Base-by-base conservation (phyloP, 2,797 vertebrate species). In the Myotis findleyi region DNA sequence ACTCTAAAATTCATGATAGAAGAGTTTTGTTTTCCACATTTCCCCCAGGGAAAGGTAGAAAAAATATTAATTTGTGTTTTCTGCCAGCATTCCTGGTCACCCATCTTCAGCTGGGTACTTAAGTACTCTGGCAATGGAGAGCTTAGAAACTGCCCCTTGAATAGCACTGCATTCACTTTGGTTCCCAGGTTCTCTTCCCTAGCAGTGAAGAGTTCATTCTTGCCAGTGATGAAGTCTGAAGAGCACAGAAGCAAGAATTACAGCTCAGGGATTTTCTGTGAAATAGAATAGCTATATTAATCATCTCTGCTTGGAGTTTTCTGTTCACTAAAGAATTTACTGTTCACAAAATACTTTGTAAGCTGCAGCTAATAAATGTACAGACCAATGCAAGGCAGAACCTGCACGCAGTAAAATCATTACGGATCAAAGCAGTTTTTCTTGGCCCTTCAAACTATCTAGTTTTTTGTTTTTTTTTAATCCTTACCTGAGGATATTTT, bases 391-490 rank as follows among this genome's bases (percentile, higher is more conserved):
- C 44, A 11, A 89, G 86, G 85, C 81, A 76, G 71, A 71, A 49
- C 0, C 2, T 33, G 38, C 59, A 49, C 25, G 44, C 0, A 0
- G 44, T 53, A 57, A 87, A 89, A 79, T 51, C 76, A 44, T 77
- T 77, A 36, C 1, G 14, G 47, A 55, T 87, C 69, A 88, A 82
- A 92, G 75, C 23, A 62, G 2, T 76, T 89, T 84, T 73, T 64
- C 73, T 92, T 68, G 88, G 49, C 30, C 69, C 75, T 95, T 97
- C 36, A 16, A 80, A 92, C 81, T 5, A 62, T 14, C 38, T 51
- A 66, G 30, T 49, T 95, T 49, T 95, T 95, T 80, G 87, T 25
- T 73, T 93, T 71, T 95, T 57, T 62, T 62, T 7, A 62, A 62
- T 62, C 59, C 59, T 62, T 27, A 30, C 27, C 27, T 25, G 25